Conservation (phyloP, 2,888 invertebrate genomes). For the Prosopocoilus inquinatus region DNA sequence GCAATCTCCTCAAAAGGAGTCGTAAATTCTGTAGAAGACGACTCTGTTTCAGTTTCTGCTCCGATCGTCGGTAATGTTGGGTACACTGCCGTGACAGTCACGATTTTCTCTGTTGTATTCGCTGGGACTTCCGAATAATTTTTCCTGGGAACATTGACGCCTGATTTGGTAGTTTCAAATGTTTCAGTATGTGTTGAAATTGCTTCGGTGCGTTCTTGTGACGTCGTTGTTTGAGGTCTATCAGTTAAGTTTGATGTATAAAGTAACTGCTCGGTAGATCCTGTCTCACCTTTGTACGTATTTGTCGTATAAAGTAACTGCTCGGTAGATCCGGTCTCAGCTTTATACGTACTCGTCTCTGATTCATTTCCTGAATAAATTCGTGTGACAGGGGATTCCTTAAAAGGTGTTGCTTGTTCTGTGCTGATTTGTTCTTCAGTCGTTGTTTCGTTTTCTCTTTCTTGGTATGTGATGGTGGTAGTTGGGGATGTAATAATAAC, state of each 20-base stretch:
- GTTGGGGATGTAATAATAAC: background rate
- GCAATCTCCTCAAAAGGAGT: background rate
- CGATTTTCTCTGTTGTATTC: too few species aligned
- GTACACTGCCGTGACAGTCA: background rate
- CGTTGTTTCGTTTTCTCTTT: too few species aligned
- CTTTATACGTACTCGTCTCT: too few species aligned
- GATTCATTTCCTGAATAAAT: too few species aligned
- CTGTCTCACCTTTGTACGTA: too few species aligned
- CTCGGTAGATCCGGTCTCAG: too few species aligned
- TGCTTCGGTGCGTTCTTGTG: background rate
- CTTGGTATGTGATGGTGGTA: too few species aligned
- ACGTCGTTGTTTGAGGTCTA: background rate
- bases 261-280: too few species aligned
- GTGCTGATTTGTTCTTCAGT: too few species aligned
- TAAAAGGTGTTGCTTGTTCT: too few species aligned
- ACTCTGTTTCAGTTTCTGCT: slow-evolving; percentile 9
- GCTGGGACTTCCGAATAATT: background rate
- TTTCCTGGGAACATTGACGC: background rate
- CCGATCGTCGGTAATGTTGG: slow-evolving; percentile 3
- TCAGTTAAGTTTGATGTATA: background rate
- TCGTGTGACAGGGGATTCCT: too few species aligned
- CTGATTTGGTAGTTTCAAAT: background rate
- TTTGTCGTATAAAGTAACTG: too few species aligned
- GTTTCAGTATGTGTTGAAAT: background rate
- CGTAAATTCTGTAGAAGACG: slow-evolving; percentile 6